Base-by-base conservation (phyloP, 2,113 vertebrate species). In the Colistium nudipinnis region DNA sequence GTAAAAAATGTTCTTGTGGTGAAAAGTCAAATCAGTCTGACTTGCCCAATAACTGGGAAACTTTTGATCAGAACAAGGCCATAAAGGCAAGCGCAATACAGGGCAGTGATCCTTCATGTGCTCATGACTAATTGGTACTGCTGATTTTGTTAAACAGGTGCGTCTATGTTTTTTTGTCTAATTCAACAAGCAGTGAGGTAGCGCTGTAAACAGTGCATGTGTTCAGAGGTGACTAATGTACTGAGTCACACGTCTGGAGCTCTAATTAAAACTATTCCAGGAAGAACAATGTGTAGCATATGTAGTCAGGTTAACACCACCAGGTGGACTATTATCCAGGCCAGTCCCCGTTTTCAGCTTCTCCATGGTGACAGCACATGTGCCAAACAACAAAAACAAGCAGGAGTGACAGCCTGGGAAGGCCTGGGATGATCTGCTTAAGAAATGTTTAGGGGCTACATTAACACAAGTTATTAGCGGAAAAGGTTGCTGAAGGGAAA, bases 271-370 rank as follows among this genome's bases (percentile, higher is more conserved):
- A 76, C 65, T 62, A 55, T 69, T 75, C 81, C 70, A 57, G 45
- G 61, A 64, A 53, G 74, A 78, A 64, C 66, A 76, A 82, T 68
- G 62, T 72, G 70, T 57, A 72, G 47, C n/a, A 20, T 44, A 22
- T 69, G 45, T 55, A 78, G 64, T 81, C 55, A 64, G 69, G 71
- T 79, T 76, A 75, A 80, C 52, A 9, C 30, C 44, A 74, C 74
- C 80, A 78, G 76, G 82, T 85, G 79, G 80, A 82, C 76, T 72
- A 80, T 83, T 78, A 63, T 45, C 61, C 75, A 54, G 64, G 61
- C 74, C 72, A 65, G 61, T 70, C 27, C 61, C 67, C 61, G 78
- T 90, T 88, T 87, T 57, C 13, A 44, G 57, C 41, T 28, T 83
- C 49, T 49, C 78, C 74, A 85, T 84, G 82, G 82, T 39, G 64